Base-by-base conservation (phyloP, 2,888 invertebrate genomes). In the Harpagoxenus sublaevis region DNA sequence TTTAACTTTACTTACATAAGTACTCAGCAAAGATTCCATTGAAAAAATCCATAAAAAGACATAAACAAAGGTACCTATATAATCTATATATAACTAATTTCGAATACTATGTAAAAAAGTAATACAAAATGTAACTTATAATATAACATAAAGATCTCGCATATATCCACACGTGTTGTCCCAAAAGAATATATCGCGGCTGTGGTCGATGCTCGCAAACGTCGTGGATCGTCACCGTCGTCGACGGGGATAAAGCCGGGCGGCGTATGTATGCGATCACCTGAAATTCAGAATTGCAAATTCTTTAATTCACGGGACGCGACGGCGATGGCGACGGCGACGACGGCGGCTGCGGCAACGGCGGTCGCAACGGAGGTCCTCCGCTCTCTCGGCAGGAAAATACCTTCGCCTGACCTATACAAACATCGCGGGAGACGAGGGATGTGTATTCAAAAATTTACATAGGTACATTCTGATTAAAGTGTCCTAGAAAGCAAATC, bases 401-500 rank as follows among this genome's bases (percentile, higher is more conserved):
- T 94, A 94, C 94, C 94, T 95, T 94, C 92, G 93, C 89, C 94
- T 95, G 95, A 95, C 94, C 95, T 94, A 93, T 94, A 93, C 95
- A 95, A 95, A 94, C 93, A 94, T 94, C 93, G 93, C 92, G 90
- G 92, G 93, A 92, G 93, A 92, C 92, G 93, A 92, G 91, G 91
- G 91, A 94, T 94, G 94, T 95, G 94, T 94, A 94, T 95, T 95
- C 94, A 95, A 95, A 95, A 95, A 95, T 95, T 95, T 95, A 94
- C 95, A 95, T 95, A 95, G 95, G 94, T 95, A 95, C 94, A 94
- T 94, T 94, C 94, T 95, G 94, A 95, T 95, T 95, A 95, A 95
- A 95, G 94, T 94, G 94, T 94, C 94, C 95, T 93, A 94, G 94
- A 94, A 94, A 94, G 94, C 93, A 95, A 95, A 95, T 95, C 94